Base-by-base conservation (phyloP, 2,888 invertebrate genomes). In the Hypercompe scribonia region DNA sequence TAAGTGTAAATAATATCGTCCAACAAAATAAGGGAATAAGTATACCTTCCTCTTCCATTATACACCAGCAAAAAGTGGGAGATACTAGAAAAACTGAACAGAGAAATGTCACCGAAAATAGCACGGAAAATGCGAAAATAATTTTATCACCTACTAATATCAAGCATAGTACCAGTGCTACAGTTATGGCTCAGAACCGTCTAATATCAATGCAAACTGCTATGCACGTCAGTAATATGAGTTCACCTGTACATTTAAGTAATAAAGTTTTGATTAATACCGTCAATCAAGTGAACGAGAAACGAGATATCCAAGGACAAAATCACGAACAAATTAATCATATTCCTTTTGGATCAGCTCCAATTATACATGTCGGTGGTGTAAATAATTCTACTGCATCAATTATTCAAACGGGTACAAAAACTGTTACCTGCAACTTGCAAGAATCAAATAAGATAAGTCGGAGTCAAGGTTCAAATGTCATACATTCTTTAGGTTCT, bases 171-270 rank as follows among this genome's bases (percentile, higher is more conserved):
- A 87, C 91, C 67, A 95, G 93, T 86, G 89, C 94, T 69, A 92
- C 95, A 65, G 90, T 95, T 18, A 90, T 95, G 91, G 91, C 95
- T 18, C 95, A 95, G 84, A 96, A 95, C 85, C 90, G 96, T 61
- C 86, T 96, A 61, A 92, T 95, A 81, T 91, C 94, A 1, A 92
- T 95, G 93, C 94, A 94, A 86, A 94, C 93, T 83, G 89, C 94
- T 50, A 84, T 94, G 67, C 93, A 94, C 70, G 86, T 92, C 36
- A 89, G 90, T 54, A 92, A 91, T 81, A 86, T 92, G 58, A 94
- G 91, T 88, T 87, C 93, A 31, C 77, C 90, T 54, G 79, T 94
- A 76, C 94, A 94, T 79, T 76, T 94, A 64, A 86, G 91, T 33
- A 93, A 92, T 81, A 95, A 95, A 88, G 90, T 95, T 61, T 84